phyloP scores from a whole-genome alignment of 1,140 invertebrate genomes.

The Schlechtendalia chinensis region DNA sequence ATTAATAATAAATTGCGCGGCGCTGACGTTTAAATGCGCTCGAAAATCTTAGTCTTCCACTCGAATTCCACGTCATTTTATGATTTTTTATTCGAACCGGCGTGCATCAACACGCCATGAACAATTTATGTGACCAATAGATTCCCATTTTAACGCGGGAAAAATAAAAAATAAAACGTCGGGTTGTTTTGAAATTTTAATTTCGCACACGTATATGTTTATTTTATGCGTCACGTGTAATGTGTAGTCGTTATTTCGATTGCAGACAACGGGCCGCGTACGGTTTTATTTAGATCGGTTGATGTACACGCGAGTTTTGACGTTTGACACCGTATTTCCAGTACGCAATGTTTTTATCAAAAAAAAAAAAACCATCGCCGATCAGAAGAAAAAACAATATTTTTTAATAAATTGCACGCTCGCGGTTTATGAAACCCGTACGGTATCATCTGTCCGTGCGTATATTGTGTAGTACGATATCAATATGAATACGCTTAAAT shows the following conservation, averaged over 20 bases:
- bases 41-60: background rate
- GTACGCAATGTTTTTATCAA: too few species aligned
- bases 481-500: too few species aligned
- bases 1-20: too few species aligned
- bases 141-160: background rate
- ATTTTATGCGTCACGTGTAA: background rate
- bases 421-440: too few species aligned
- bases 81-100: background rate
- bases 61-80: background rate
- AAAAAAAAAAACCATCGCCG: too few species aligned
- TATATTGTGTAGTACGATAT: too few species aligned
- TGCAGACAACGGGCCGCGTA: background rate
- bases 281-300: constrained; percentile 2
- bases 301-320: background rate
- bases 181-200: background rate
- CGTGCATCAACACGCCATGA: constrained; percentile 1
- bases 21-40: background rate
- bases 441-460: too few species aligned
- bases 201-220: background rate
- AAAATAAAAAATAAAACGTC: background rate
- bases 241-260: background rate
- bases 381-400: too few species aligned
- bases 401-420: too few species aligned
- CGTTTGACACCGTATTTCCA: too few species aligned
- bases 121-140: constrained; percentile 21